Base-by-base conservation (phyloP, 2,113 vertebrate species). In the Barnardius zonarius region DNA sequence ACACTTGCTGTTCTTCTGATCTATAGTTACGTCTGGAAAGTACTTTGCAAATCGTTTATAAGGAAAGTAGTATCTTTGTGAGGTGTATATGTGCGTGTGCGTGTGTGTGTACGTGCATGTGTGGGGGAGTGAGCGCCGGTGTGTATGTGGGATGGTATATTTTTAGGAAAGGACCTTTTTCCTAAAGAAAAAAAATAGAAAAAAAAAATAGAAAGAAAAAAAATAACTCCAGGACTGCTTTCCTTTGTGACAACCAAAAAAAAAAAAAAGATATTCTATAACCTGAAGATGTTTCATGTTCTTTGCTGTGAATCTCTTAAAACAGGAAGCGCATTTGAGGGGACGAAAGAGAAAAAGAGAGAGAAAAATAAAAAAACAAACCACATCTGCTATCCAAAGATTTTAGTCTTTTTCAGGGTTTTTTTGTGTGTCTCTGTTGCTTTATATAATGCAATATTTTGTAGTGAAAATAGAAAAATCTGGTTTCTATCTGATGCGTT, bases 301-400 rank as follows among this genome's bases (percentile, higher is more conserved):
- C 97, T 98, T 97, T 98, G 98, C 98, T 99, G 98, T 99, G 97
- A 98, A 98, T 98, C 97, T 98, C 96, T 97, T 98, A 98, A 98
- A 97, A 96, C 96, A 98, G 98, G 96, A 98, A 98, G 97, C 98
- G 97, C 98, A 98, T 99, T 98, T 98, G 98, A 98, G 98, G 98
- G 98, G 98, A 97, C 15, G 63, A 97, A 97, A 55, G 96, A 98
- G 72, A 88, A 88, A 63, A 93, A 94, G 17, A 96, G 57, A n/a
- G 33, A 35, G 57, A 35, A 59, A 59, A 59, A 59, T 35, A n/a
- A 59, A 57, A 57, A 57, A 96, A 94, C 95, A 95, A 67, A 93
- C 81, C 98, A 98, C 98, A 99, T 99, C 98, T 98, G 98, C 98
- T 98, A 99, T 99, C 99, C 99, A 99, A 99, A 99, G 99, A 99